Conservation (phyloP, 2,113 vertebrate species). For the Chelonoidis abingdonii region DNA sequence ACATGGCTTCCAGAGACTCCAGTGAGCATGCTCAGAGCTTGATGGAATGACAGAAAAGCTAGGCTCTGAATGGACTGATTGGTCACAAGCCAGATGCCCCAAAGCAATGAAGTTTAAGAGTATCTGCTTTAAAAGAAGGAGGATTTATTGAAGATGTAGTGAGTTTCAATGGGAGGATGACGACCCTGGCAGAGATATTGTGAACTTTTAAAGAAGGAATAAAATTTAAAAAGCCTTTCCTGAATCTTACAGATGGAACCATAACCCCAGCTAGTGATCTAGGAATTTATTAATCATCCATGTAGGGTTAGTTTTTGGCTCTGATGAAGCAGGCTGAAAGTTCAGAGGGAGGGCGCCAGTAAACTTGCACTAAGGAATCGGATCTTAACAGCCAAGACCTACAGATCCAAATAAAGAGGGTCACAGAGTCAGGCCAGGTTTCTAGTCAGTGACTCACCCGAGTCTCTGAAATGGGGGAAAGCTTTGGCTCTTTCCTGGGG, state of each 20-base stretch:
- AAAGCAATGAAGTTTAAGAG: conserved; percentile 39
- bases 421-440: background rate
- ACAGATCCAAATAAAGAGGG: background rate
- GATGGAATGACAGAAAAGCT: background rate
- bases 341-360: background rate
- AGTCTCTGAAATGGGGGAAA: background rate
- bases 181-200: background rate
- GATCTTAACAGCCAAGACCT: background rate
- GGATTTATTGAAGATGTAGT: conserved; percentile 15
- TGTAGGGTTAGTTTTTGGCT: background rate
- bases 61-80: conserved; percentile 7
- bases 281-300: background rate
- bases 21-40: conserved; percentile 28
- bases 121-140: conserved; percentile 15
- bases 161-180: background rate
- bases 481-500: background rate
- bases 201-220: background rate
- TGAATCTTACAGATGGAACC: background rate
- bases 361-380: conserved; percentile 5
- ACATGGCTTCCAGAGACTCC: conserved; percentile 42
- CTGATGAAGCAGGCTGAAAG: background rate
- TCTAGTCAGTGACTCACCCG: conserved; percentile 1
- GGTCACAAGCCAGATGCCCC: conserved; percentile 61
- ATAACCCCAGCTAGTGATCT: background rate
- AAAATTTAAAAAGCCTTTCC: conserved; percentile 2